phyloP scores from a whole-genome alignment of 2,797 vertebrate genomes.

The Spatula clypeata region DNA sequence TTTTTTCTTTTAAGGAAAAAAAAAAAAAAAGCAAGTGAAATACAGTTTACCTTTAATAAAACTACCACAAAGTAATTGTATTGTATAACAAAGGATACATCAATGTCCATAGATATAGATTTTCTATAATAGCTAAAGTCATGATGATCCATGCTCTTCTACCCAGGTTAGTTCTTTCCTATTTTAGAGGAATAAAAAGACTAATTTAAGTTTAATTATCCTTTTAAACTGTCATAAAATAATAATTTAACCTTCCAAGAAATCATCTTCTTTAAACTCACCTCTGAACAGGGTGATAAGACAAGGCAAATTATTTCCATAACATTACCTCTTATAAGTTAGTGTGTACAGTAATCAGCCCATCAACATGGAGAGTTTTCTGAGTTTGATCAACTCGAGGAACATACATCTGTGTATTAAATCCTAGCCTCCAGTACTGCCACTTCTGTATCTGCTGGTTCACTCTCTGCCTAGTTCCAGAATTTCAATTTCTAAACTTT shows the following conservation, averaged over 20 bases:
- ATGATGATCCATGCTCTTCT: constrained; percentile 9
- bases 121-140: constrained; percentile 51
- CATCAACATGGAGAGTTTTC: not conserved
- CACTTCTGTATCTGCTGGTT: not conserved
- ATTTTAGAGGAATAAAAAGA: constrained; percentile 47
- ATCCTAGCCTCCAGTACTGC: not conserved
- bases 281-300: not conserved
- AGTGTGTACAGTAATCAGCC: not conserved
- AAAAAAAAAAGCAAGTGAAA: constrained; percentile 41
- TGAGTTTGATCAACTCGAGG: fast-evolving
- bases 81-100: constrained; percentile 50
- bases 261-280: constrained; percentile 10
- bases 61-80: constrained; percentile 14
- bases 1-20: not conserved
- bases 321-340: not conserved
- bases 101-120: constrained; percentile 47
- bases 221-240: constrained; percentile 55
- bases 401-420: not conserved
- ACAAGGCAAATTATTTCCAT: not conserved
- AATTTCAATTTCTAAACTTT: not conserved
- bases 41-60: constrained; percentile 61
- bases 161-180: constrained; percentile 32
- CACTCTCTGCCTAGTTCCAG: not conserved
- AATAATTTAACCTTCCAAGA: constrained; percentile 40
- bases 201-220: constrained; percentile 59